Conservation (phyloP, 2,113 vertebrate species). For the Platysternon megacephalum region DNA sequence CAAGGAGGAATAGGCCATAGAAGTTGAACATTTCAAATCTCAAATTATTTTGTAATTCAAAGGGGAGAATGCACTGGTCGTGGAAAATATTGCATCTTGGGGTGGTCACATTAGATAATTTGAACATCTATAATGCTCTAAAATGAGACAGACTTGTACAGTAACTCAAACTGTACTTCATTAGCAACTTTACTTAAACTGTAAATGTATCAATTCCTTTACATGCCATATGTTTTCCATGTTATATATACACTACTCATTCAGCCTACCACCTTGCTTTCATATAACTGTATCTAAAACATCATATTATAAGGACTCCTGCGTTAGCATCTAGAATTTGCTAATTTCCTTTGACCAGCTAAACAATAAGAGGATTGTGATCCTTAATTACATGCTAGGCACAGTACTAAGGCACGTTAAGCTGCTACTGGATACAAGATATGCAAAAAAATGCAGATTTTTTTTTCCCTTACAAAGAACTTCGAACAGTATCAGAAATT, state of each 20-base stretch:
- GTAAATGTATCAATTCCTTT: background rate
- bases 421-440: background rate
- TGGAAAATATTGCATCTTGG: background rate
- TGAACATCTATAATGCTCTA: background rate
- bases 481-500: background rate
- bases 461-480: slow-evolving; percentile 12
- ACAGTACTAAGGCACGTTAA: slow-evolving; percentile 9
- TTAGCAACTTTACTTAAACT: background rate
- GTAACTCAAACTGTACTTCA: background rate
- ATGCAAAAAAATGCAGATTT: slow-evolving; percentile 25
- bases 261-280: background rate
- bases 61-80: background rate
- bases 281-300: background rate
- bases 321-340: background rate
- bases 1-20: background rate
- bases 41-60: background rate
- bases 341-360: background rate
- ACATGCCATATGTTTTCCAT: accelerated
- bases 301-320: background rate
- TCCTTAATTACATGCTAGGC: slow-evolving; percentile 7
- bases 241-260: background rate
- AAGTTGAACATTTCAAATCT: background rate
- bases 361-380: slow-evolving; percentile 46
- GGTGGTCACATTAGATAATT: background rate
- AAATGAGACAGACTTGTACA: background rate